Conservation (phyloP, 2,797 vertebrate genomes). For the Danio choprae region DNA sequence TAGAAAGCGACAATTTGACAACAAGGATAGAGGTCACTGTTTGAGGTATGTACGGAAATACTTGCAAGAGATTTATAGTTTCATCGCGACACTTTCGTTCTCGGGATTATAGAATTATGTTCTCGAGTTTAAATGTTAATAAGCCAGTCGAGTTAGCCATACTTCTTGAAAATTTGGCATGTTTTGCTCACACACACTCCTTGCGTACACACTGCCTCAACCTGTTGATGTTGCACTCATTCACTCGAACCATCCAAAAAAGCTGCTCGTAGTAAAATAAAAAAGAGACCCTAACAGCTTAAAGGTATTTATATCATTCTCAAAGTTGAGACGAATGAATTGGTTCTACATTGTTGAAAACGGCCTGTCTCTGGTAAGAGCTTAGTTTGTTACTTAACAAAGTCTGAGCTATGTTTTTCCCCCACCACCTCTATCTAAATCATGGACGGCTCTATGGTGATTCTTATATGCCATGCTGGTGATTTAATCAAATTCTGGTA, state of each 20-base stretch:
- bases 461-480: neutral
- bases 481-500: neutral
- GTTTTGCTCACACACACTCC: neutral
- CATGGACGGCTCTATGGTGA: neutral
- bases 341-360: neutral
- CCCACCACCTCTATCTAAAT: neutral
- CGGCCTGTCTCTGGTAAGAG: neutral
- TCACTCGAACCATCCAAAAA: neutral
- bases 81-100: neutral
- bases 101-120: neutral
- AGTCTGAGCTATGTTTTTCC: neutral
- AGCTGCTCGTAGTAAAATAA: neutral
- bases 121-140: neutral
- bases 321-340: no score
- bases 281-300: neutral
- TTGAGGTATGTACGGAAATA: constrained; percentile 29
- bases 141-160: neutral
- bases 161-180: neutral
- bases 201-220: constrained; percentile 3
- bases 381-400: neutral
- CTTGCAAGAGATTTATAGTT: neutral
- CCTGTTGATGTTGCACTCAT: neutral
- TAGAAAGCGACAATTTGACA: neutral
- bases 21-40: neutral
- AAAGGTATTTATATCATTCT: neutral